A percentile compares a stretch with the other conserved stretches of the same genome.
Evolutionary conservation across 2,113 vertebrate species (phyloP).

Genomic region (Parotia lawesii): DNA sequence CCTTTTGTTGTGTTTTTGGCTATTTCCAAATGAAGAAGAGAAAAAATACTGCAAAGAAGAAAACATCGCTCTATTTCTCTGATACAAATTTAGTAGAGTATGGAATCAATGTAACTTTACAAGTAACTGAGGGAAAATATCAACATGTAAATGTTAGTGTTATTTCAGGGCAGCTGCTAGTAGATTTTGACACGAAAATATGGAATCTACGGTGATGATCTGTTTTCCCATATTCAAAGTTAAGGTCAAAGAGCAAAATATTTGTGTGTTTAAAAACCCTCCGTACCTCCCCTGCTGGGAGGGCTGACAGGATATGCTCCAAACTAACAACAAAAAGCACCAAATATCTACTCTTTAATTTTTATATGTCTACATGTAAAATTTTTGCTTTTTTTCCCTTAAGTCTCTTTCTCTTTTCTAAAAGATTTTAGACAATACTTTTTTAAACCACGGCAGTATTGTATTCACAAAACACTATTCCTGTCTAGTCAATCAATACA

Average conservation of each 20-base stretch:
- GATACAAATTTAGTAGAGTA: not conserved
- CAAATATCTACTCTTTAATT: not conserved
- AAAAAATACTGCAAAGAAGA: not conserved
- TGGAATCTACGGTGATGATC: not conserved
- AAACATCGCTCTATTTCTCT: not conserved
- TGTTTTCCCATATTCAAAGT: not conserved
- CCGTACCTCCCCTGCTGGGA: too few relatives aligned
- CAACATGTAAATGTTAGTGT: not conserved
- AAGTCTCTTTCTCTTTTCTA: not conserved
- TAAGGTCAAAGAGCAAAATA: not conserved
- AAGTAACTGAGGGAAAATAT: not conserved
- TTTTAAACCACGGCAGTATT: not conserved
- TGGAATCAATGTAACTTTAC: not conserved
- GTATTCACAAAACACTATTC: not conserved
- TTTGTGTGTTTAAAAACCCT: not conserved
- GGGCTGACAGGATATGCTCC: not conserved
- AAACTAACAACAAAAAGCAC: not conserved
- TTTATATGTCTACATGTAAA: accelerated
- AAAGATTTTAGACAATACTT: not conserved
- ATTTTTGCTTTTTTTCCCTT: not conserved
- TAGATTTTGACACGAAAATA: not conserved
- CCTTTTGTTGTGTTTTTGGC: not conserved
- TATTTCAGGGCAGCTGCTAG: not conserved
- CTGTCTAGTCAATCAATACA: not conserved
- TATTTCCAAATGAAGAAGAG: not conserved